Conservation (phyloP, 1,140 invertebrate genomes). For the Trypoxylus dichotomus region DNA sequence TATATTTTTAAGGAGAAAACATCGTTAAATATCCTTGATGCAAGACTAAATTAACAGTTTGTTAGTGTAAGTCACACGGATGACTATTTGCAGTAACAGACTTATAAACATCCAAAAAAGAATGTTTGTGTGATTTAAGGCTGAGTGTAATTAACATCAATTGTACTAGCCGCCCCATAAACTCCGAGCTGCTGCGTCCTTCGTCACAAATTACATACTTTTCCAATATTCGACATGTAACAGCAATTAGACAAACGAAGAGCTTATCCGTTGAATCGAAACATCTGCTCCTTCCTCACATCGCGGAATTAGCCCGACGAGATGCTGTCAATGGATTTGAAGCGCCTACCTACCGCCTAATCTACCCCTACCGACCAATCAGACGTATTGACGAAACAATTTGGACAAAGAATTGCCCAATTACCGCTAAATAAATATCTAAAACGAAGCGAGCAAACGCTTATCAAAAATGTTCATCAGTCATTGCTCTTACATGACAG, state of each 20-base stretch:
- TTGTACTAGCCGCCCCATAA: no score
- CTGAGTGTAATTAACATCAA: no score
- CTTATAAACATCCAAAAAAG: no score
- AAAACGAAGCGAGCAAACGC: background rate
- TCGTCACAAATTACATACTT: background rate
- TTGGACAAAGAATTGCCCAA: slow-evolving; percentile 2
- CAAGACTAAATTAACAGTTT: no score
- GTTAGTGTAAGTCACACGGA: no score
- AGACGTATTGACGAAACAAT: background rate
- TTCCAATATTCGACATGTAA: background rate
- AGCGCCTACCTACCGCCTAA: background rate
- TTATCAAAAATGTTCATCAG: slow-evolving; percentile 12
- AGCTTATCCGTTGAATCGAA: background rate
- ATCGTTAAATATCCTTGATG: no score
- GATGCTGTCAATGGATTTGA: background rate
- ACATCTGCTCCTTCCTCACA: background rate
- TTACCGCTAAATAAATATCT: background rate
- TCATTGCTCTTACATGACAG: slow-evolving; percentile 2
- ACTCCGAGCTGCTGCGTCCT: no score
- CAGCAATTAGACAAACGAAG: background rate
- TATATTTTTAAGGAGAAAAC: no score
- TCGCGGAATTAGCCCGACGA: background rate
- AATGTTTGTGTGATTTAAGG: no score
- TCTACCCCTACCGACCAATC: background rate
- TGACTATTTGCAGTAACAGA: no score